Conservation (phyloP, 30 jellyfish, hydroid and myxozoan genomes). For the Chrysaora quinquecirrha region DNA sequence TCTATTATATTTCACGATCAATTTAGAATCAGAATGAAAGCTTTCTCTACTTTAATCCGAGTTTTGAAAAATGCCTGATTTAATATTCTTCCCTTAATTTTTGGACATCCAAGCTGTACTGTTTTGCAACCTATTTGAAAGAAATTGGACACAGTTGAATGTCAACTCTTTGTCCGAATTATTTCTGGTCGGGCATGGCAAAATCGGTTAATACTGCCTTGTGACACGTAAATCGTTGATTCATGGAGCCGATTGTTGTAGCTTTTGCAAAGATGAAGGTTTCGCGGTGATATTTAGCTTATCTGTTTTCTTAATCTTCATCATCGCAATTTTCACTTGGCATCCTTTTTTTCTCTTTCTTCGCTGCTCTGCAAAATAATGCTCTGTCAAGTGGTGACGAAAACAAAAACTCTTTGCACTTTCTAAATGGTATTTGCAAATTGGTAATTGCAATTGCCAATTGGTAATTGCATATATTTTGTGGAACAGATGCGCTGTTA, state of each 20-base stretch:
- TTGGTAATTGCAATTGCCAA: not conserved
- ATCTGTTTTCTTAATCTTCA: not conserved
- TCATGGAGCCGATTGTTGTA: not conserved
- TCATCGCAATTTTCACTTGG: not conserved
- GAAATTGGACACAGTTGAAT: not conserved
- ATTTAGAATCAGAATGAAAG: not conserved
- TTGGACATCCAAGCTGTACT: not conserved
- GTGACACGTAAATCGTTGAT: not conserved
- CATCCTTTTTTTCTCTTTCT: not conserved
- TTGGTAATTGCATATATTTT: conserved; percentile 1
- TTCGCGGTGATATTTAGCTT: not conserved
- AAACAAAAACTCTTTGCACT: not conserved
- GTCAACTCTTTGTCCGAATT: not conserved
- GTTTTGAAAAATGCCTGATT: not conserved
- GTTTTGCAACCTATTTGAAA: not conserved
- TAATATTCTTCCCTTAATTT: not conserved
- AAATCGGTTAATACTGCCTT: not conserved
- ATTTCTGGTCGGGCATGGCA: not conserved
- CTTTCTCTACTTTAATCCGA: not conserved
- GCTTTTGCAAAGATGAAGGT: not conserved
- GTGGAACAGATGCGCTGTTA: conserved; percentile 5
- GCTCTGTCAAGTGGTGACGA: not conserved
- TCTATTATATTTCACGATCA: not conserved
- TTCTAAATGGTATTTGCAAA: not conserved
- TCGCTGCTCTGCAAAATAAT: not conserved